These are phyloP conservation scores for Epizoanthus stellaris DNA, from an alignment of 92 coral and sea anemone species.

Conservation along the genomic window DNA sequence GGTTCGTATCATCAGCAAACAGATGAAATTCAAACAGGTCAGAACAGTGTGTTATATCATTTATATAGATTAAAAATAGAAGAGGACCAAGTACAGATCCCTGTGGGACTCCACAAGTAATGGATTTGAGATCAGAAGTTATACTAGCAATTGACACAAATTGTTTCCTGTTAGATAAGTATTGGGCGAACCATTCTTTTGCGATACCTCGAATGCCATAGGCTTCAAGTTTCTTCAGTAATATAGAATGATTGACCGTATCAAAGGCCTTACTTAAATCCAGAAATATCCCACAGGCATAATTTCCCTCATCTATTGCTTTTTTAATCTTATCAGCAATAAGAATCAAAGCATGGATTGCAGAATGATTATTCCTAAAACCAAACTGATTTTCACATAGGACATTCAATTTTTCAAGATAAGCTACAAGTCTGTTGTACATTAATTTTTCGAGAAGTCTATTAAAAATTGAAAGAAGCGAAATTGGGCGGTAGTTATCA, in stretches of 20 bases:
- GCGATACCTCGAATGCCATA: no score
- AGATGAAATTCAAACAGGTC: slow-evolving; percentile 29
- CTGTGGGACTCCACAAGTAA: slow-evolving; percentile 11
- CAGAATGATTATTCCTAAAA: slow-evolving; percentile 43
- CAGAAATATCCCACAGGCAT: no score
- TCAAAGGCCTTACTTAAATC: no score
- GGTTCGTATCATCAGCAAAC: slow-evolving; percentile 11
- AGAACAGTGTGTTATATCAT: slow-evolving; percentile 14
- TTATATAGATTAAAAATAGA: slow-evolving; percentile 10
- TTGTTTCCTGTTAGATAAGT: no score
- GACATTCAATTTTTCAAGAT: slow-evolving; percentile 18
- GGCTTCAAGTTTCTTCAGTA: no score
- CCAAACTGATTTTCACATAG: slow-evolving; percentile 56
- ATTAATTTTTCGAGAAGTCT: slow-evolving; percentile 47
- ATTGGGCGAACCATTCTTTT: no score
- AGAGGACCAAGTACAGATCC: slow-evolving; percentile 18
- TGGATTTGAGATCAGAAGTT: neutral
- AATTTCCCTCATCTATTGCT: no score
- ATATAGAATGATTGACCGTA: no score
- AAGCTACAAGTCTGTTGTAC: slow-evolving; percentile 32
- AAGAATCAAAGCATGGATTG: slow-evolving; percentile 52
- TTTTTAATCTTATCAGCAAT: slow-evolving; percentile 40
- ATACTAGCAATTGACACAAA: no score
- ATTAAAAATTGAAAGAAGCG: neutral
- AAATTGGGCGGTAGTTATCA: neutral